These are phyloP conservation scores for Drosophila malerkotliana DNA, from an alignment of 1,140 invertebrate genomes.

Conservation along the genomic window DNA sequence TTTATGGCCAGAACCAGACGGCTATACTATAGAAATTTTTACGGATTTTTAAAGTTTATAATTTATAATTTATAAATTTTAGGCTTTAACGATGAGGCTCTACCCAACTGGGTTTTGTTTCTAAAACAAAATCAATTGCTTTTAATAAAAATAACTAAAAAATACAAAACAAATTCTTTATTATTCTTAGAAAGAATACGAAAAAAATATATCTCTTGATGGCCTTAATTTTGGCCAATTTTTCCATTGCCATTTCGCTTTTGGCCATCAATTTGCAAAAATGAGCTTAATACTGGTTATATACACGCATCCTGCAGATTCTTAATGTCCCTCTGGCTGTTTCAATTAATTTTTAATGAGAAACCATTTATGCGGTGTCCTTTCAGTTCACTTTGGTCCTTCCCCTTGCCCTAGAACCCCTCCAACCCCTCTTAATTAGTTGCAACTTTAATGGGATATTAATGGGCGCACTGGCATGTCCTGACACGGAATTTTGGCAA, in stretches of 20 bases:
- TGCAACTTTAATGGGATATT: slow-evolving; percentile 33
- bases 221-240: neutral
- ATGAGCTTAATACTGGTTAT: neutral
- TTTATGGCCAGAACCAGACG: neutral
- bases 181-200: neutral
- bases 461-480: slow-evolving; percentile 1
- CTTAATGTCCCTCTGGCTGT: slow-evolving; percentile 18
- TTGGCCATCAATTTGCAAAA: slow-evolving; percentile 21
- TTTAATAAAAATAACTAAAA: no score
- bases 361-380: slow-evolving; percentile 48
- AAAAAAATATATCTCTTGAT: neutral
- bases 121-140: no score
- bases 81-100: no score
- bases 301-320: slow-evolving; percentile 4
- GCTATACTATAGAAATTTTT: neutral
- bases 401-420: neutral
- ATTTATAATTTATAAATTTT: neutral
- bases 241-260: slow-evolving; percentile 3
- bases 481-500: slow-evolving; percentile 3
- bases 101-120: no score
- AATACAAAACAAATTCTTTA: neutral
- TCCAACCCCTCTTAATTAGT: slow-evolving; percentile 58
- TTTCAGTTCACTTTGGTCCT: neutral
- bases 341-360: slow-evolving; percentile 66
- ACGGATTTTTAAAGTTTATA: neutral